Evolutionary conservation across 2,888 invertebrate genomes (phyloP).

Genomic region (Allolobophora icterica): DNA sequence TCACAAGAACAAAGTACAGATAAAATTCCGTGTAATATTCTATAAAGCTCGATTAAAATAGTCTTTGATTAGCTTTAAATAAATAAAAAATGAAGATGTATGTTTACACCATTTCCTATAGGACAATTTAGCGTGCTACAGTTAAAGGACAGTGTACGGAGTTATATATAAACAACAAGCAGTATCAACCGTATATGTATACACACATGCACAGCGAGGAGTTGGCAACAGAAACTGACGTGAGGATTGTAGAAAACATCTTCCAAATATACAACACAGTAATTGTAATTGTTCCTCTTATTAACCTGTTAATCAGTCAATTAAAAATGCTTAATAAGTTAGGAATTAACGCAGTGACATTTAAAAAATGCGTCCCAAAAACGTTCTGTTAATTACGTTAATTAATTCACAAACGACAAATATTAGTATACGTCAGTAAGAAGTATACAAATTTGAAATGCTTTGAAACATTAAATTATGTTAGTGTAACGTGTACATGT

Average conservation of each 20-base stretch:
- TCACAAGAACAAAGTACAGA: neutral
- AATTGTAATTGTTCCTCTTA: no score
- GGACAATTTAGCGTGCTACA: neutral
- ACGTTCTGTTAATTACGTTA: no score
- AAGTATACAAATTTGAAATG: no score
- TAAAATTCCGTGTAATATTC: neutral
- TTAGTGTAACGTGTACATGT: no score
- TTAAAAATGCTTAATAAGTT: neutral
- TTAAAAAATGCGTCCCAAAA: neutral
- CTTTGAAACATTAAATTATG: no score
- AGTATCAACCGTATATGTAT: neutral
- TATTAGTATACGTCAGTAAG: no score
- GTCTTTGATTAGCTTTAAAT: neutral
- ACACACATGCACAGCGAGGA: no score
- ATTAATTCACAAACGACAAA: no score
- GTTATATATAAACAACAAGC: neutral
- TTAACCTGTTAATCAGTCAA: no score
- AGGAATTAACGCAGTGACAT: neutral
- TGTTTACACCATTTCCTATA: neutral
- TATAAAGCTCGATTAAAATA: constrained; percentile 10
- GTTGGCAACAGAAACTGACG: no score
- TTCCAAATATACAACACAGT: no score
- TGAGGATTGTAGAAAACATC: no score
- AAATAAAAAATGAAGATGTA: neutral
- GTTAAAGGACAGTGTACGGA: neutral